These are phyloP conservation scores for Scolopax bukidnonensis DNA, from an alignment of 2,797 vertebrate species.

Conservation along the genomic window DNA sequence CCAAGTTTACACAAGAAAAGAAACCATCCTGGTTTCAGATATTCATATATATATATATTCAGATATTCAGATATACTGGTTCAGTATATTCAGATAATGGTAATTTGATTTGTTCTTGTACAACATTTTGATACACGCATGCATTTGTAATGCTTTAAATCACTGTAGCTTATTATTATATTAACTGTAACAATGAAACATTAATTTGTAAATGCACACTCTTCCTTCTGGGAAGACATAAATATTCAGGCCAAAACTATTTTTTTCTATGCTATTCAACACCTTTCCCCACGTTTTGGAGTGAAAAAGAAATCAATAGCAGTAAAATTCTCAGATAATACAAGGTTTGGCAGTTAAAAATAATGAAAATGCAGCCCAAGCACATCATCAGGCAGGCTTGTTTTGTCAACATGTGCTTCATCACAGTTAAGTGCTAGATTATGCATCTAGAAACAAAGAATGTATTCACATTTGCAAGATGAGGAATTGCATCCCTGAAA, in stretches of 20 bases:
- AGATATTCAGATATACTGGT: background rate
- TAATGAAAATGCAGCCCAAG: background rate
- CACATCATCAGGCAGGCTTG: background rate
- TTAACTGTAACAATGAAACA: slow-evolving; percentile 7
- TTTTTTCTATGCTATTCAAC: background rate
- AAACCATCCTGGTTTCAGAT: background rate
- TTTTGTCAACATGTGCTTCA: slow-evolving; percentile 50
- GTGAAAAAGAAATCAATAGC: slow-evolving; percentile 31
- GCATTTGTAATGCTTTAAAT: background rate
- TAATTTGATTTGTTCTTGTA: background rate
- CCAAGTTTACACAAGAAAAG: background rate
- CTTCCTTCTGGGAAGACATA: background rate
- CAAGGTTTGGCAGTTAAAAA: slow-evolving; percentile 40
- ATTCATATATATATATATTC: too few species aligned
- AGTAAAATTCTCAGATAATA: slow-evolving; percentile 39
- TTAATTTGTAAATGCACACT: background rate
- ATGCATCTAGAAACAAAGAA: slow-evolving; percentile 39
- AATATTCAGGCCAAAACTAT: background rate
- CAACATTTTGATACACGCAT: background rate
- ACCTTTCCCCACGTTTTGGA: background rate
- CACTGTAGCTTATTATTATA: background rate
- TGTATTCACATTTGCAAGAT: slow-evolving; percentile 6
- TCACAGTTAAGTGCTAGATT: slow-evolving; percentile 40
- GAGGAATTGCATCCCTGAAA: background rate
- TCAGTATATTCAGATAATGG: background rate